Evolutionary conservation across 2,797 vertebrate genomes (phyloP), one percentile per base, ranked within the genome.

Genomic region (Heterohyrax brucei): DNA sequence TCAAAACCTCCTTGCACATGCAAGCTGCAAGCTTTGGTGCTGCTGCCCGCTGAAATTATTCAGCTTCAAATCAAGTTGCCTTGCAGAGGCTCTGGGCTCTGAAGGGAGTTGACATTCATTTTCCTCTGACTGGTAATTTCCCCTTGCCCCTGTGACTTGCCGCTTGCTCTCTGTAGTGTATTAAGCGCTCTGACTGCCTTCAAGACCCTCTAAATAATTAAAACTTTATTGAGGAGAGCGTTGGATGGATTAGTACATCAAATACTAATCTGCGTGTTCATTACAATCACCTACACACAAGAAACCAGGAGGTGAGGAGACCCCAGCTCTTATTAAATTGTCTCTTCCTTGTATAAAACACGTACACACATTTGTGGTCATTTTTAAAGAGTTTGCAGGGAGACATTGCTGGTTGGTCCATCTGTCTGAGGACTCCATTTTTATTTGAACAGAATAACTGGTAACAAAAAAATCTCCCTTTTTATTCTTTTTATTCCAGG

Each of bases 201-300:
- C 70, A 61, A 93, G 94, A 97, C n/a, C 26, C 39, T 59, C 85
- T 93, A 96, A 97, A 96, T 96, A 96, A 97, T 53, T 77, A 84
- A 96, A 82, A 84, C 96, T 96, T 96, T 97, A 91, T 82, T 88
- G 81, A 90, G 95, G 90, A 48, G 77, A 28, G 0, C 75, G 7
- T 24, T 16, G 73, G 59, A 72, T 87, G 95, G 73, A 90, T 94
- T 79, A 95, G 33, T 44, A 84, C 92, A 95, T 86, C 91, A 6
- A 93, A 94, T 90, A 92, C 68, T 77, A 56, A 75, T 96, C 96
- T 93, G 62, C 91, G 96, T 88, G 56, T 75, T 93, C 87, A 56
- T 85, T 62, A 53, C 64, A 13, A 30, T 61, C 46, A 78, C 79
- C 30, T 50, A 56, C 33, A 77, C 44, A 70, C 46, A 62, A n/a